Base-by-base conservation (phyloP, 2,888 invertebrate genomes). In the Ypsolopha sequella region DNA sequence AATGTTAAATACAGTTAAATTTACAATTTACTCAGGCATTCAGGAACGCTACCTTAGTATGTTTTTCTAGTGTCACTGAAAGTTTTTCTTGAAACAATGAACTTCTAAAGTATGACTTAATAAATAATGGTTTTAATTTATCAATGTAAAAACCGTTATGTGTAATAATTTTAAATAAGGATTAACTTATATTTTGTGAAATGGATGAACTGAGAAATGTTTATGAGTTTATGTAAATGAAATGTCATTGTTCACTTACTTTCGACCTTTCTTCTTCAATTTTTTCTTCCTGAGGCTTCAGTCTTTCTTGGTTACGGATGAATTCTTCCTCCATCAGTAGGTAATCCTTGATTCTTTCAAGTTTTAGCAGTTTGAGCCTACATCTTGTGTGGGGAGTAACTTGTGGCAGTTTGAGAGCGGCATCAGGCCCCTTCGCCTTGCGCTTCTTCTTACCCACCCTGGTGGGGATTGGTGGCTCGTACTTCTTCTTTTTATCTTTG, bases 281-380 rank as follows among this genome's bases (percentile, higher is more conserved):
- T 73, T 98, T 98, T 67, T 99, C 99, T 80, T 99, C 99, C 72
- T 99, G 99, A 0, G 99, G 99, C 82, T 99, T 99, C 24, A 99
- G 87, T 55, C 98, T 90, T 79, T 99, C 99, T 76, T 99, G 99
- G 68, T 99, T 99, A 51, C 96, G 92, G 66, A 99, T 98, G 71
- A 99, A 99, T 73, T 99, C 99, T 74, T 99, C 99, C 76, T 99
- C 99, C 98, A 99, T 98, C 58, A 99, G 87, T 6, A 99, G 86
- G 74, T 98, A 99, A 88, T 99, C 99, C 81, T 99, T 99, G 61
- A 99, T 99, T 58, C 99, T 91, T 75, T 99, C 99, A 52, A 97
- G 84, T 79, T 99, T 99, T 45, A 99, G 80, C 54, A 98, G 82
- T 75, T 98, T 99, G 57, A 99, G 87, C 52, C 98, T 91, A 80